phyloP scores from a whole-genome alignment of 2,113 vertebrate genomes.

The Aptenodytes patagonicus region DNA sequence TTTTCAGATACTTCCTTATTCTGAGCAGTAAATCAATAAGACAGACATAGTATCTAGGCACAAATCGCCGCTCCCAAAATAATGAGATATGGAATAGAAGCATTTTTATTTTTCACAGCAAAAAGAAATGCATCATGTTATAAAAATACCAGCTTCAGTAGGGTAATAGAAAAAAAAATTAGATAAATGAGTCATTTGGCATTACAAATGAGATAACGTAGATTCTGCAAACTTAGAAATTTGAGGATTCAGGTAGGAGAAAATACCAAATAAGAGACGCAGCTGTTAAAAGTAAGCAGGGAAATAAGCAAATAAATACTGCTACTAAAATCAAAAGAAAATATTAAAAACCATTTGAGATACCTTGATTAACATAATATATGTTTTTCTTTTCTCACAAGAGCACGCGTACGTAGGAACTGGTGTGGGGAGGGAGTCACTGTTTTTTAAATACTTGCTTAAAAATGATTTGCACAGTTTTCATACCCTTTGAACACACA shows the following conservation, averaged over 20 bases:
- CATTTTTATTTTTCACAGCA: neutral
- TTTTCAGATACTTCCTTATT: neutral
- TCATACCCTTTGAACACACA: neutral
- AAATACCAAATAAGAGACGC: neutral
- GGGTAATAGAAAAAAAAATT: neutral
- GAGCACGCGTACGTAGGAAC: neutral
- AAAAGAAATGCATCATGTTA: neutral
- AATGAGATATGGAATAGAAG: neutral
- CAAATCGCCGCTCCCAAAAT: neutral
- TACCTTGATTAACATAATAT: neutral
- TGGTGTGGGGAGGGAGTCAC: rapidly evolving
- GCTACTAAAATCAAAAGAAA: neutral
- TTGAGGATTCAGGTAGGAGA: neutral
- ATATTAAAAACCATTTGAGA: neutral
- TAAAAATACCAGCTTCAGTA: neutral
- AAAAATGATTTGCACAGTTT: neutral
- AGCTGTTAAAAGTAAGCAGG: neutral
- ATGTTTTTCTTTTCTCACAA: neutral
- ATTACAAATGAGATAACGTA: neutral
- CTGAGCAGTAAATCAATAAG: neutral
- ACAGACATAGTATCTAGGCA: neutral
- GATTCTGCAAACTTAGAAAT: neutral
- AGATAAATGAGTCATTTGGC: neutral
- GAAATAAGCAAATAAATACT: neutral
- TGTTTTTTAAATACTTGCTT: neutral